Conservation (phyloP, 1,140 invertebrate species). For the Hypsibius dujardini region DNA sequence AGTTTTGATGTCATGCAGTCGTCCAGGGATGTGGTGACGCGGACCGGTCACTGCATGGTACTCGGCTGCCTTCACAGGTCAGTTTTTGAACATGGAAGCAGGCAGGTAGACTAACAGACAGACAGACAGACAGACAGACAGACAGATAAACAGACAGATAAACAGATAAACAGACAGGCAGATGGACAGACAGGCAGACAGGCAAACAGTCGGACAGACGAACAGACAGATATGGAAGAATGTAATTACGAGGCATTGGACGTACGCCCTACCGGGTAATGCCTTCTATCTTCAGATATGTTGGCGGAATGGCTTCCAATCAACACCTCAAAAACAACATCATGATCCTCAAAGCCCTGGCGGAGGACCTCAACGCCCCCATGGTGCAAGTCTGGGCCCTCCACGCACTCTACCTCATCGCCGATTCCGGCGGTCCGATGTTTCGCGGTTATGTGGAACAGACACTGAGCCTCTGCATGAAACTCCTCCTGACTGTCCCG, state of each 20-base stretch:
- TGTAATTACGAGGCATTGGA: no score
- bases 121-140: no score
- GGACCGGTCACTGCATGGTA: conserved; percentile 52
- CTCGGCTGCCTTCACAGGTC: conserved; percentile 20
- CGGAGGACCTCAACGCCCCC: conserved; percentile 72
- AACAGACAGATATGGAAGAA: no score
- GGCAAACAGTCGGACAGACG: no score
- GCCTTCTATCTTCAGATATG: conserved; percentile 27
- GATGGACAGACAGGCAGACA: no score
- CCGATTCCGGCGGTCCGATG: conserved; percentile 94
- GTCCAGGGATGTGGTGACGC: conserved; percentile 62
- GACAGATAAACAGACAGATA: no score
- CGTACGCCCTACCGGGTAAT: no score
- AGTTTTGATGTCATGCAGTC: conserved; percentile 71
- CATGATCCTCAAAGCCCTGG: conserved; percentile 74
- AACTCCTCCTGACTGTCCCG: conserved; percentile 68
- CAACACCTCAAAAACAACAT: conserved; percentile 82
- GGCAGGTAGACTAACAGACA: no score
- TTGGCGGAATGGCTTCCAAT: conserved; percentile 67
- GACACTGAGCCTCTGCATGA: conserved; percentile 65
- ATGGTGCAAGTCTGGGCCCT: conserved; percentile 90
- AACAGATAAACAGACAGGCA: no score
- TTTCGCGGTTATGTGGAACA: conserved; percentile 91
- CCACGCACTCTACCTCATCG: conserved; percentile 80
- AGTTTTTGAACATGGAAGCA: not conserved